Conservation (phyloP, 2,888 invertebrate genomes). For the Agrotis ipsilon region DNA sequence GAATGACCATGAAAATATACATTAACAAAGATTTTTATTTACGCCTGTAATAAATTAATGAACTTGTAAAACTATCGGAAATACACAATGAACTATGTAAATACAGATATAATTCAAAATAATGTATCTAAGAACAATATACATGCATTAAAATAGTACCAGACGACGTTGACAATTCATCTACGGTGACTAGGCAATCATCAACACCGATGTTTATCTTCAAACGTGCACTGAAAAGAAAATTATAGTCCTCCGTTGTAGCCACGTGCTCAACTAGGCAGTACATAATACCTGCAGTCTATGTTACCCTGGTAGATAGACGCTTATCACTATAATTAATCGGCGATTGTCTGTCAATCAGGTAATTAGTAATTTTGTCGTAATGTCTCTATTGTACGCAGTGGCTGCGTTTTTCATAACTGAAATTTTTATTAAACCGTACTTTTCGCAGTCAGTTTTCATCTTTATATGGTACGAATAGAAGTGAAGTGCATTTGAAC, state of each 20-base stretch:
- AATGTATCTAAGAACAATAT: not conserved
- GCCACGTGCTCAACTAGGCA: slow-evolving; percentile 31
- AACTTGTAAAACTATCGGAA: not conserved
- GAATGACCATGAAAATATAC: not conserved
- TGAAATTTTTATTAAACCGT: not conserved
- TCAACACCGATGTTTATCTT: slow-evolving; percentile 56
- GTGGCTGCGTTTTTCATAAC: not conserved
- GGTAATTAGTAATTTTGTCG: slow-evolving; percentile 2
- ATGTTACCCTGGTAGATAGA: slow-evolving; percentile 10
- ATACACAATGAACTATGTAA: not conserved
- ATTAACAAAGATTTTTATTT: not conserved
- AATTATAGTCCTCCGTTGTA: slow-evolving; percentile 45
- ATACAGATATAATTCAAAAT: not conserved
- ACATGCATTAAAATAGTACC: slow-evolving; percentile 5
- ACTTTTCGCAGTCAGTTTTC: too few relatives aligned
- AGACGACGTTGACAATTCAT: slow-evolving; percentile 19
- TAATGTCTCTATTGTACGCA: slow-evolving; percentile 1
- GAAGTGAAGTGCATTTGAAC: too few relatives aligned
- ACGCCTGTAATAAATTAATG: not conserved
- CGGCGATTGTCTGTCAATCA: slow-evolving; percentile 32
- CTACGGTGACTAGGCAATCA: slow-evolving; percentile 22
- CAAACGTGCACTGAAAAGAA: slow-evolving; percentile 52
- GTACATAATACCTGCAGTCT: slow-evolving; percentile 3
- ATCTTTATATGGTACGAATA: too few relatives aligned
- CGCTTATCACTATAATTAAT: slow-evolving; percentile 36